A percentile compares a stretch with the other conserved stretches of the same genome.
Conservation (phyloP, 2,888 invertebrate genomes). For the Idaea straminata region DNA sequence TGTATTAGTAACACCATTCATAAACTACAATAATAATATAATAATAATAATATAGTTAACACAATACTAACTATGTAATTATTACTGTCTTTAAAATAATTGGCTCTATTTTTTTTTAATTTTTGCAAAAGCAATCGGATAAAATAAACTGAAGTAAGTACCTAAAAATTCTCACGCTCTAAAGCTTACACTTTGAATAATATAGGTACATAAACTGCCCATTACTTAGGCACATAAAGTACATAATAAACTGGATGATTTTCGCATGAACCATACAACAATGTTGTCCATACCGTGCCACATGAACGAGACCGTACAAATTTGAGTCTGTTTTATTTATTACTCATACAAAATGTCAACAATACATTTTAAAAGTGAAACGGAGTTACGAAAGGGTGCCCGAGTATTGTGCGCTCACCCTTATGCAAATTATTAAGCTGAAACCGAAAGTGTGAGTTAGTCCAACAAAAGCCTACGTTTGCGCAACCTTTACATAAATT, state of each 20-base stretch:
- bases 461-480: slow-evolving; percentile 55
- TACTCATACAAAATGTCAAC: slow-evolving; percentile 71
- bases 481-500: slow-evolving; percentile 74
- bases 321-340: slow-evolving; percentile 76
- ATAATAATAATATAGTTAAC: no score
- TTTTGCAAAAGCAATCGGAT: no score
- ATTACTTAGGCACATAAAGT: slow-evolving; percentile 32
- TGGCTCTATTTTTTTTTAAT: no score
- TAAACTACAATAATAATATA: no score
- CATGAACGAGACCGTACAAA: slow-evolving; percentile 65
- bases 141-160: not conserved
- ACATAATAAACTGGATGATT: slow-evolving; percentile 29
- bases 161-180: slow-evolving; percentile 40
- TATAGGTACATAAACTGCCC: slow-evolving; percentile 35
- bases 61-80: no score
- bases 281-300: slow-evolving; percentile 48
- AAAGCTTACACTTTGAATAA: slow-evolving; percentile 17
- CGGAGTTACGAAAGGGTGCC: slow-evolving; percentile 68
- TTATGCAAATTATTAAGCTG: slow-evolving; percentile 77
- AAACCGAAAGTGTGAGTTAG: slow-evolving; percentile 70
- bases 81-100: no score
- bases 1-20: no score
- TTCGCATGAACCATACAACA: slow-evolving; percentile 51
- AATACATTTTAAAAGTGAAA: slow-evolving; percentile 75
- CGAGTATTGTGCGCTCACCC: slow-evolving; percentile 61